Evolutionary conservation across 2,888 invertebrate genomes (phyloP).

Genomic region (Macrosiphum euphorbiae): DNA sequence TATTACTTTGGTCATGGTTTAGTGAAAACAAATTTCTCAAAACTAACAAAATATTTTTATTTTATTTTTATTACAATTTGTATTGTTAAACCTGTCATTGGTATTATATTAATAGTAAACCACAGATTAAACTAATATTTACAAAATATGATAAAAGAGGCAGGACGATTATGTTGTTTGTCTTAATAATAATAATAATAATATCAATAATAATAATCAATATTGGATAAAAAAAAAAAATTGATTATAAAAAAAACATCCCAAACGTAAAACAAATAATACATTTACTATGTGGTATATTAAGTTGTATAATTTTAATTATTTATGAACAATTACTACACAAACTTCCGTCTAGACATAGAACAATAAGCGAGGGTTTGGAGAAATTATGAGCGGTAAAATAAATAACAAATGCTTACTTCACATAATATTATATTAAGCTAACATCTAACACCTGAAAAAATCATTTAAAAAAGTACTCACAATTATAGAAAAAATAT

Average conservation of each 20-base stretch:
- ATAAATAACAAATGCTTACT: background rate
- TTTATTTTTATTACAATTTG: background rate
- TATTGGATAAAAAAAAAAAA: background rate
- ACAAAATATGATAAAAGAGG: background rate
- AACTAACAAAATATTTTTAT: background rate
- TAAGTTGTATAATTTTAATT: background rate
- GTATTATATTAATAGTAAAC: background rate
- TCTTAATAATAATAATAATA: background rate
- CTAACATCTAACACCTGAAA: background rate
- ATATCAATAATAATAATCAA: conserved; percentile 25
- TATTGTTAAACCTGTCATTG: background rate
- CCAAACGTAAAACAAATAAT: background rate
- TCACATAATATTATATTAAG: background rate
- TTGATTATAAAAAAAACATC: conserved; percentile 6
- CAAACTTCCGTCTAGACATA: background rate
- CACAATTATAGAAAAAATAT: background rate
- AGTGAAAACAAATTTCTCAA: background rate
- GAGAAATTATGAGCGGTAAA: background rate
- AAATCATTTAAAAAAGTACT: conserved; percentile 3
- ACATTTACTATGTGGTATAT: background rate
- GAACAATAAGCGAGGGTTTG: conserved; percentile 21
- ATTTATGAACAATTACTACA: background rate
- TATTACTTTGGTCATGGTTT: background rate
- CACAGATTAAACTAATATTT: conserved; percentile 8
- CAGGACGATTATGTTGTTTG: background rate